Evolutionary conservation across 2,113 vertebrate species (phyloP).

Genomic region (Sylvietta virens): DNA sequence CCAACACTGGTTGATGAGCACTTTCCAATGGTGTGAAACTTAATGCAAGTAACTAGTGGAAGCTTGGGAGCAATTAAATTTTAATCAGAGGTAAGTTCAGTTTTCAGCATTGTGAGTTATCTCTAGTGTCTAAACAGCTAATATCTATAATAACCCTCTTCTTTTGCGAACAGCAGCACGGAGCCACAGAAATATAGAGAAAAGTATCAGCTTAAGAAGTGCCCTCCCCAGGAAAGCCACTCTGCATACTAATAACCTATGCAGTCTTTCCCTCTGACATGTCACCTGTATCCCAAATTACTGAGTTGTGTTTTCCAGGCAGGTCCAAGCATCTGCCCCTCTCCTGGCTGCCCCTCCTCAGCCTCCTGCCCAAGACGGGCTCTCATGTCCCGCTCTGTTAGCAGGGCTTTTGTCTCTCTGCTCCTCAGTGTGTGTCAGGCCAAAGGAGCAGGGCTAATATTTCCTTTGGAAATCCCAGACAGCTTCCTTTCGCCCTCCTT

Average conservation of each 20-base stretch:
- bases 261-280: not conserved
- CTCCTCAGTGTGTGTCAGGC: not conserved
- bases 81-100: conserved; percentile 53
- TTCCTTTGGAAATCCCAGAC: not conserved
- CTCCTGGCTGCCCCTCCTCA: not conserved
- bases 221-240: not conserved
- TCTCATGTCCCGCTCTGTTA: fast-evolving
- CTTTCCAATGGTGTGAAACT: conserved; percentile 51
- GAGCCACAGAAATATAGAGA: not conserved
- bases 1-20: conserved; percentile 33
- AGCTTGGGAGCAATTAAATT: conserved; percentile 65
- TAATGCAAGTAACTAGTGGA: conserved; percentile 52
- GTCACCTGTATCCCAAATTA: not conserved
- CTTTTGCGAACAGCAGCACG: not conserved
- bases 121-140: conserved; percentile 26
- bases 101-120: conserved; percentile 32
- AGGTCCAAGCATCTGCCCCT: not conserved
- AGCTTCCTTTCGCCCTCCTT: not conserved
- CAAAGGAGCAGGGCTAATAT: not conserved
- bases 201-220: not conserved
- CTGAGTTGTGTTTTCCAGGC: not conserved
- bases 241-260: not conserved
- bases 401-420: not conserved
- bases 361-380: not conserved
- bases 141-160: not conserved